These are phyloP conservation scores for Lycodopsis pacificus DNA, from an alignment of 2,797 vertebrate species.

Conservation along the genomic window DNA sequence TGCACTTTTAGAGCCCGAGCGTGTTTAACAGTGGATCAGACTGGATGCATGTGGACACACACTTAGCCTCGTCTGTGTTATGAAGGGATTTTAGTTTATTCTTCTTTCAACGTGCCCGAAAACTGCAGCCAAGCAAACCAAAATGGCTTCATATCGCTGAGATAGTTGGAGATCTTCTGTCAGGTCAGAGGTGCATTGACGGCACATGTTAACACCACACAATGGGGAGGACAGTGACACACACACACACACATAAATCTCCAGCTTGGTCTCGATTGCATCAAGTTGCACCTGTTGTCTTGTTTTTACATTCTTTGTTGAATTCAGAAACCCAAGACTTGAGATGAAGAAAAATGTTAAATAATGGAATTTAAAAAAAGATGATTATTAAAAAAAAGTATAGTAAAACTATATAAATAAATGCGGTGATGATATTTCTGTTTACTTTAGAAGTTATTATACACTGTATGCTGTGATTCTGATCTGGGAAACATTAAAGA, in stretches of 20 bases:
- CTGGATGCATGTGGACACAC: constrained; percentile 1
- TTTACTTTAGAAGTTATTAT: constrained; percentile 89
- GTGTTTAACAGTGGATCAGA: background rate
- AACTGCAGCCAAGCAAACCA: background rate
- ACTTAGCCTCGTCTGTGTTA: background rate
- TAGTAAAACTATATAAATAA: constrained; percentile 83
- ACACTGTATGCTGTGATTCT: constrained; percentile 90
- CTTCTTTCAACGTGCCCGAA: background rate
- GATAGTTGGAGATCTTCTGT: constrained; percentile 1
- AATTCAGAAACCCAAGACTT: too few relatives aligned
- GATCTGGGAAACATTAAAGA: constrained; percentile 89
- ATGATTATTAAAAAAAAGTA: too few relatives aligned
- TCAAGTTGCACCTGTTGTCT: too few relatives aligned
- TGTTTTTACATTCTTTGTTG: too few relatives aligned
- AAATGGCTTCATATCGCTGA: background rate
- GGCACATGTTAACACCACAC: constrained; percentile 1
- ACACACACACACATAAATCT: background rate
- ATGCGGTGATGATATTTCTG: constrained; percentile 88
- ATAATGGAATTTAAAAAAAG: too few relatives aligned
- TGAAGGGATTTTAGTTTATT: background rate
- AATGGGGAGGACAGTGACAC: too few relatives aligned
- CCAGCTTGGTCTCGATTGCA: too few relatives aligned
- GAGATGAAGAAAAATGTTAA: too few relatives aligned
- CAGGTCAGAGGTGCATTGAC: constrained; percentile 9
- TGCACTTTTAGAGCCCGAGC: too few relatives aligned